Evolutionary conservation across 2,113 vertebrate genomes (phyloP), one percentile per base, ranked within the genome.

Genomic region (Halichoeres trimaculatus): DNA sequence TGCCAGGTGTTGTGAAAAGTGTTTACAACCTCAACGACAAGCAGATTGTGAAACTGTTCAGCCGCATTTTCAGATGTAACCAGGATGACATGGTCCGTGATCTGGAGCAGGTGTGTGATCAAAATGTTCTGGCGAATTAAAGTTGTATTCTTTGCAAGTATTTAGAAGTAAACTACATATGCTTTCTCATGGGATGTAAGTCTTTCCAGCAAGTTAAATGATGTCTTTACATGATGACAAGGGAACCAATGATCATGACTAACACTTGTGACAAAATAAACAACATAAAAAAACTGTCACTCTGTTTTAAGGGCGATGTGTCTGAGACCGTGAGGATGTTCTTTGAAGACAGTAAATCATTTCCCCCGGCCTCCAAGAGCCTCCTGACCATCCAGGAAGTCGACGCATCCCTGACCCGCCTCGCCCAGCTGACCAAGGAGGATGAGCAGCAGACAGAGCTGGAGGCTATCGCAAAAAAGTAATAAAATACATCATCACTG

Each of bases 21-120:
- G 96, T 99, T 57, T 99, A 99, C 89, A 99, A 99, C 94, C 94
- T 99, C 73, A 99, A 97, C 0, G 98, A 99, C 90, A 99, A 99
- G 89, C 98, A 99, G 94, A 98, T 99, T 22, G 97, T 98, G 20
- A 99, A 99, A 85, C 96, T 99, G 52, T 99, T 99, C 81, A 97
- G 98, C 78, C 95, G 97, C 52, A 95, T 97, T 70, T 96, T 99
- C 89, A 95, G 93, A 78, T 95, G 96, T 90, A 96, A 93, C 92
- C 95, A 95, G 71, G 98, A 99, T 0, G 97, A 95, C 56, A 99
- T 99, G 98, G 90, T 98, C 72, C 94, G 93, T 34, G 98, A 99
- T 68, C 92, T 99, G 81, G 98, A 98, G 53, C 95, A 99, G 96
- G 98, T 99, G 71, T 79, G 95, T 79, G 14, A 0, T 45, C 20